Base-by-base conservation (phyloP, 2,888 invertebrate genomes). In the Orchestes rusci region DNA sequence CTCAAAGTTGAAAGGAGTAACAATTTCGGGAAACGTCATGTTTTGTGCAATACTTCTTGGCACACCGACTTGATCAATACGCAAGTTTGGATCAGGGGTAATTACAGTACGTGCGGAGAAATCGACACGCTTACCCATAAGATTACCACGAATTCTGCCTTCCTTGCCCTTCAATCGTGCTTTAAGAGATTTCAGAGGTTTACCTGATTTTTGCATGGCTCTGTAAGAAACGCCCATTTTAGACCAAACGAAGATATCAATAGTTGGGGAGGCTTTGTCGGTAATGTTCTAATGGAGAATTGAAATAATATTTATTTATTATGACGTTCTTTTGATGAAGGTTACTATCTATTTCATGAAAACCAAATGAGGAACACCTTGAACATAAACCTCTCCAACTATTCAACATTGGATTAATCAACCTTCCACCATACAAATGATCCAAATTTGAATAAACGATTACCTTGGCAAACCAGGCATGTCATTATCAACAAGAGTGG, bases 51-150 rank as follows among this genome's bases (percentile, higher is more conserved):
- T 96, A 19, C 94, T 93, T 42, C 95, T 76, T 0, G 99, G 99
- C 2, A 99, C 95, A 42, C 99, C 99, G 43, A 99, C 95, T 74
- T 95, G 93, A 68, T 91, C 95, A 66, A 91, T 96, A 54, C 91
- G 80, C 51, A 94, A 72, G 70, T 93, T 94, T 0, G 94, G 94
- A 75, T 94, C 93, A 0, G 93, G 95, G 15, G 95, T 97, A 64
- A 93, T 94, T 61, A 99, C 99, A 60, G 99, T 99, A 68, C 99
- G 85, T 3, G 96, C 99, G 0, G 97, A 97, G 67, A 99, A 99
- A 66, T 99, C 99, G 0, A 99, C 99, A 74, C 99, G 93, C 68
- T 99, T 99, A 41, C 99, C 99, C 99, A 99, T 99, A 59, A 99
- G 79, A 69, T 99, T 99, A 59, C 99, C 99, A 70, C 99, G 78